phyloP scores from a whole-genome alignment of 1,140 invertebrate genomes.

The Radopholus similis region DNA sequence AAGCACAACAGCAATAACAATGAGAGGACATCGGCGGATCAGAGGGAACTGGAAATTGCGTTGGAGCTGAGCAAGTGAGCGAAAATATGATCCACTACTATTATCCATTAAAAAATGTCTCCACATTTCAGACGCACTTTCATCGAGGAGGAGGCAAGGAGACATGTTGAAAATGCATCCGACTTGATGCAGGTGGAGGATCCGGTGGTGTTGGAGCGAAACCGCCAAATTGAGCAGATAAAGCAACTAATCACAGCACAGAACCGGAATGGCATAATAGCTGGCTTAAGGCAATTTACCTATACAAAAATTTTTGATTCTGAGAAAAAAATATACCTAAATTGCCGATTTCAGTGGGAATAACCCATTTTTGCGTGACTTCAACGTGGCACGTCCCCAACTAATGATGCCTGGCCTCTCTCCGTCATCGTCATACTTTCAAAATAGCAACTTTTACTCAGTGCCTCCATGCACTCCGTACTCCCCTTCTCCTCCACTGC shows the following conservation, averaged over 20 bases:
- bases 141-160: conserved; percentile 17
- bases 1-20: too few relatives aligned
- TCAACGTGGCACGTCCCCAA: neutral
- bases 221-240: conserved; percentile 35
- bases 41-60: conserved; percentile 23
- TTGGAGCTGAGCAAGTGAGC: conserved; percentile 35
- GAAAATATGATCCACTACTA: neutral
- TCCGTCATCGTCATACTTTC: neutral
- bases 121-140: conserved; percentile 10
- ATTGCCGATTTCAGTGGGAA: neutral
- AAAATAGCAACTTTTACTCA: too few relatives aligned
- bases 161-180: conserved; percentile 1
- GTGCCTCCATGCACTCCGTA: too few relatives aligned
- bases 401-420: neutral
- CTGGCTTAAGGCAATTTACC: too few relatives aligned
- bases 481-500: neutral
- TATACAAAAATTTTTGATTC: too few relatives aligned
- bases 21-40: too few relatives aligned
- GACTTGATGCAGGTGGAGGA: conserved; percentile 33
- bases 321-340: neutral
- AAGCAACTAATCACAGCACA: conserved; percentile 16
- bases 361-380: conserved; percentile 2
- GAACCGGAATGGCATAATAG: neutral
- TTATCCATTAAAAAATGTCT: neutral
- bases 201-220: conserved; percentile 22